Evolutionary conservation across 1,140 invertebrate species (phyloP), one percentile per base, ranked within the genome.

Genomic region (Cyrtorhinus lividipennis): DNA sequence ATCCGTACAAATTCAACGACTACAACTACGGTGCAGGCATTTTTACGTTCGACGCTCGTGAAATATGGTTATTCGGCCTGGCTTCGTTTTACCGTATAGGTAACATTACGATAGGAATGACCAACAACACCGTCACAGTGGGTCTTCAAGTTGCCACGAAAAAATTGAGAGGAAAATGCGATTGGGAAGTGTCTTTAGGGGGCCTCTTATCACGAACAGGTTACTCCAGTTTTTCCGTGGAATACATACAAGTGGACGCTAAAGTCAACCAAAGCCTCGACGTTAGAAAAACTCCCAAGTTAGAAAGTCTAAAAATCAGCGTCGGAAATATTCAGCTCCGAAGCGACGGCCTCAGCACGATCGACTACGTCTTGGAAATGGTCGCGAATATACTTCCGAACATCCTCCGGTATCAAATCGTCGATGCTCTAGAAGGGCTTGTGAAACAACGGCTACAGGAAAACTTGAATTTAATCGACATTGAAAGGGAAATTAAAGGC

Each of bases 21-120:
- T 85, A 86, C 66, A 84, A 82, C 66, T 81, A 82, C 57, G 82
- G 77, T 1, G 77, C 81, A 60, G 85, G 86, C 13, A 72, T 88
- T 48, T 81, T 87, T 48, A 79, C 78, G 22, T 72, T 87, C 0
- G 77, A 81, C n/a, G 48, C 69, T 1, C 74, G 78, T 0, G 77
- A 88, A 59, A 90, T 86, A 0, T 87, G 84, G 82, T 69, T 90
- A n/a, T 82, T 77, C 26, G 89, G 88, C 2, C 71, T 88, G 59
- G 83, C 86, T 0, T 87, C 85, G 23, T 86, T 92, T 70, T 86
- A 91, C 72, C 77, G 88, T 26, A 83, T 86, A 44, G 88, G 88
- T 2, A 84, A 91, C 70, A 81, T 91, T 8, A 81, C 80, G 0
- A 75, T 89, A 0, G 78, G 76, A 65, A 79, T 90, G 74, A 78